A percentile compares a stretch with the other conserved stretches of the same genome.
Evolutionary conservation across 2,888 invertebrate species (phyloP).

Genomic region (Leucophenga montana): DNA sequence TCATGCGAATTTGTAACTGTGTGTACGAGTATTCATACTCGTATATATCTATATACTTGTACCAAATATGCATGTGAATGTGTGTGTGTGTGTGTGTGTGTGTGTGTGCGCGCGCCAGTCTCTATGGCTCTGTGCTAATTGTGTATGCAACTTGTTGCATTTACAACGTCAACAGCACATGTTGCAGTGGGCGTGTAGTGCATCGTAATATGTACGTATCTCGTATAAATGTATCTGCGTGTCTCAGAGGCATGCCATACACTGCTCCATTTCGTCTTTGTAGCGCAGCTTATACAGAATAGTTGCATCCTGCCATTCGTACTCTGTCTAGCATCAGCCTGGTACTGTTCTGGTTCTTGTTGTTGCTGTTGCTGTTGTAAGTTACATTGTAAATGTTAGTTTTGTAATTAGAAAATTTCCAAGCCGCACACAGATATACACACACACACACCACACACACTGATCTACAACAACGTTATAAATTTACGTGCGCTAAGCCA

Average conservation of each 20-base stretch:
- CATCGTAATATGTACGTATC: not conserved
- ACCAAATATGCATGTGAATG: no score
- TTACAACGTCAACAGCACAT: constrained; percentile 14
- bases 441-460: constrained; percentile 13
- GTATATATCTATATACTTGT: no score
- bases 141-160: constrained; percentile 67
- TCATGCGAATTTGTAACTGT: constrained; percentile 32
- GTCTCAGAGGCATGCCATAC: constrained; percentile 35
- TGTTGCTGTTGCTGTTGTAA: constrained; percentile 45
- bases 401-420: constrained; percentile 65
- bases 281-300: not conserved
- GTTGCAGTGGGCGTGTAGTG: not conserved
- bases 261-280: constrained; percentile 7
- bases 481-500: not conserved
- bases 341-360: constrained; percentile 36
- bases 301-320: not conserved
- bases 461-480: no score
- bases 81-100: constrained; percentile 25
- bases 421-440: constrained; percentile 38
- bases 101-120: constrained; percentile 27
- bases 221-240: not conserved
- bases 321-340: not conserved
- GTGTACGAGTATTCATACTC: constrained; percentile 9
- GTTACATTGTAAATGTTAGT: constrained; percentile 65
- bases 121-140: constrained; percentile 55